Evolutionary conservation across 2,113 vertebrate species (phyloP), one percentile per base, ranked within the genome.

Genomic region (Seriola aureovittata): DNA sequence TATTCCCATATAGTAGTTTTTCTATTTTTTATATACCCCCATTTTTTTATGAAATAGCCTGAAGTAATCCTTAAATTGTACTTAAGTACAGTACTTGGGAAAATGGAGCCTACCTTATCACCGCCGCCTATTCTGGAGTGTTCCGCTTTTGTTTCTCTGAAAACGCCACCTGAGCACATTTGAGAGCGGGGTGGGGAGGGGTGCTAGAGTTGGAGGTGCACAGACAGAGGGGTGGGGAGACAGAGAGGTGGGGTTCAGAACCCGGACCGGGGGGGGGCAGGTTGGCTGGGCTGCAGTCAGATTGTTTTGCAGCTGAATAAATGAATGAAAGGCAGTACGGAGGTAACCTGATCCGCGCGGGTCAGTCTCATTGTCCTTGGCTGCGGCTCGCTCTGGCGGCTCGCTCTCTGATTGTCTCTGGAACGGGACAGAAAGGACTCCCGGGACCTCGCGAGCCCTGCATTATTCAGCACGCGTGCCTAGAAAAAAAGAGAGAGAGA

Each of bases 391-490:
- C 79, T 71, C 87, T 73, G 83, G 76, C 60, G 71, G 82, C 87
- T 92, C 88, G 73, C 81, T 71, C 89, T 87, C 75, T 73, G 89
- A 89, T 90, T 88, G 82, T 90, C 93, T 87, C 90, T 93, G 87
- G 94, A 95, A 94, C 85, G 77, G 80, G 89, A 92, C 87, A 94
- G 94, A 95, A 95, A 89, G 89, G 85, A 84, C 88, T 86, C 88
- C 91, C 84, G 85, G 91, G 90, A 91, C 89, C 85, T 83, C 86
- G 77, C 82, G 79, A 83, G 82, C 80, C 82, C 92, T 96, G 93
- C 94, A 96, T 96, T 96, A 96, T 96, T 96, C 92, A 95, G 86
- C 64, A 58, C 88, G 89, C 86, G 94, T 91, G 93, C 89, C 85
- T 79, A 10, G 34, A 38, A 36, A 64, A 75, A 16, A 59, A 38